These are phyloP conservation scores for Rhyacophila evoluta DNA, from an alignment of 2,888 invertebrate genomes.

Conservation along the genomic window DNA sequence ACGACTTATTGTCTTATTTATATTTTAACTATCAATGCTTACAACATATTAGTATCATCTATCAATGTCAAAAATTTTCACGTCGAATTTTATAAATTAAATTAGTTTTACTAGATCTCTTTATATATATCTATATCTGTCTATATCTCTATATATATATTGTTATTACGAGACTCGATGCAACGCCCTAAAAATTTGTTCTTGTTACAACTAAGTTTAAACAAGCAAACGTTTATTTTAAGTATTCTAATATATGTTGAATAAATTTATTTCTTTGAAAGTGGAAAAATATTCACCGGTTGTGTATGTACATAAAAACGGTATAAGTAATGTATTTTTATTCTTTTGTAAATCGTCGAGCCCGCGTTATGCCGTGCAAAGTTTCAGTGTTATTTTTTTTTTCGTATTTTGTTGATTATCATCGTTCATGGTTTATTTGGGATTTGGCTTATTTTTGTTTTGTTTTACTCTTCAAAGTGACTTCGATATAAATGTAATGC, in stretches of 20 bases:
- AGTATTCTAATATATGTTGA: not conserved
- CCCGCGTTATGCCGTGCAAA: not conserved
- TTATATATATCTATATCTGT: no score
- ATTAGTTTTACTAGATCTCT: no score
- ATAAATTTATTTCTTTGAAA: not conserved
- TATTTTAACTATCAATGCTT: no score
- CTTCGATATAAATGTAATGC: no score
- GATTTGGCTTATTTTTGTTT: not conserved
- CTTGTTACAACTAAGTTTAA: not conserved
- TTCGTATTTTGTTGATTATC: not conserved
- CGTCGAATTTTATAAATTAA: no score
- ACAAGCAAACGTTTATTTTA: not conserved
- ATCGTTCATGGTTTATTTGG: not conserved
- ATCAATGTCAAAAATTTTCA: no score
- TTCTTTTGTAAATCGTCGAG: constrained; percentile 7
- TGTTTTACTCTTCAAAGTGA: no score
- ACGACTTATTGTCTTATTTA: no score
- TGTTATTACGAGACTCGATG: no score
- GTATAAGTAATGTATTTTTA: not conserved
- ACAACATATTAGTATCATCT: no score
- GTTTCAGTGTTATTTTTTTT: not conserved
- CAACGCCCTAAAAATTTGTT: not conserved
- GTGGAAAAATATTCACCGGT: not conserved
- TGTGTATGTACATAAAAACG: not conserved
- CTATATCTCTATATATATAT: no score